phyloP scores from a whole-genome alignment of 1,140 invertebrate species.

The Piezodorus guildinii region DNA sequence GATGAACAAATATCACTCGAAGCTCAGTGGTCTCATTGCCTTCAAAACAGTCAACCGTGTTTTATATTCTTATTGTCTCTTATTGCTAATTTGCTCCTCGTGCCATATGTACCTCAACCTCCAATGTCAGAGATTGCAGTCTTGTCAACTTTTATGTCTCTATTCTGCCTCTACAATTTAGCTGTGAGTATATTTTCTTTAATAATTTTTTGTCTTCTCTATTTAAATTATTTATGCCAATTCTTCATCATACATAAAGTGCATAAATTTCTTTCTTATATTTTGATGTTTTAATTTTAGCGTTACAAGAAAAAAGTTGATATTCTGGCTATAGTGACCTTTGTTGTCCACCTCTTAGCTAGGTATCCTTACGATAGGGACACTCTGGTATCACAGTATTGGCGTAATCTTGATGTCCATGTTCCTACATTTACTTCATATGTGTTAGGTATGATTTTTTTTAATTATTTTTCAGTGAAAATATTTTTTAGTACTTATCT shows the following conservation, averaged over 20 bases:
- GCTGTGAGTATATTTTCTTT: constrained; percentile 24
- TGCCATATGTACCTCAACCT: constrained; percentile 50
- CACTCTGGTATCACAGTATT: constrained; percentile 61
- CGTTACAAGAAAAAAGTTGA: constrained; percentile 37
- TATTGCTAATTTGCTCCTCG: constrained; percentile 58
- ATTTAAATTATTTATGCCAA: not conserved
- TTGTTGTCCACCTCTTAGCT: constrained; percentile 64
- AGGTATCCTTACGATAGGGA: constrained; percentile 76
- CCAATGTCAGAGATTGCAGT: constrained; percentile 72
- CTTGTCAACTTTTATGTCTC: constrained; percentile 56
- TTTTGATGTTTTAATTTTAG: not conserved
- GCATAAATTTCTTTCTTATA: too few species aligned
- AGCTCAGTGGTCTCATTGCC: constrained; percentile 67
- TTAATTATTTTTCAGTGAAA: not conserved
- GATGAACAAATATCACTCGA: constrained; percentile 57
- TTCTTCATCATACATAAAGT: too few species aligned
- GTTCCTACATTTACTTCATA: constrained; percentile 67
- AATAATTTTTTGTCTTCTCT: not conserved
- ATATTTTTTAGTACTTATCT: too few species aligned
- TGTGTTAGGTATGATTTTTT: constrained; percentile 30
- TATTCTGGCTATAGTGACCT: constrained; percentile 58
- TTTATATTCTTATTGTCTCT: constrained; percentile 65
- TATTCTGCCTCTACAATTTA: constrained; percentile 62
- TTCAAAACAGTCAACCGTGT: constrained; percentile 69
- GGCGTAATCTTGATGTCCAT: constrained; percentile 65